These are phyloP conservation scores for Danio kyathit DNA, from an alignment of 2,797 vertebrate species.

Conservation along the genomic window DNA sequence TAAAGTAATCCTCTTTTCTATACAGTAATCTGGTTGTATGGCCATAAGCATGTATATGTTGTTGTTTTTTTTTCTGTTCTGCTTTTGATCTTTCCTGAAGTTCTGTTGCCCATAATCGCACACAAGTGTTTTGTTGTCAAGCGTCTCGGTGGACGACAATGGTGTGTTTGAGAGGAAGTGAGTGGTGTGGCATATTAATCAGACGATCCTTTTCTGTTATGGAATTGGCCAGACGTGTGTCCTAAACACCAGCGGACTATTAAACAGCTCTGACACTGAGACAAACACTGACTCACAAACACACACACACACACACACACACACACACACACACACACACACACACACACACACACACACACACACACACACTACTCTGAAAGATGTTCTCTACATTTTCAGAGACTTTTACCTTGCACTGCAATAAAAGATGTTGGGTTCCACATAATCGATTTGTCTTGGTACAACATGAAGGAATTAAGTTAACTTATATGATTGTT, in stretches of 20 bases:
- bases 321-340: constrained; percentile 24
- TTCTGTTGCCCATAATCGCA: constrained; percentile 51
- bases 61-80: background rate
- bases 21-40: too few species aligned
- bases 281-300: constrained; percentile 11
- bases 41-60: too few species aligned
- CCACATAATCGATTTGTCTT: too few species aligned
- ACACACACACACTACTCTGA: background rate
- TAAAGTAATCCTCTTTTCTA: too few species aligned
- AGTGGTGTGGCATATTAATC: constrained; percentile 77
- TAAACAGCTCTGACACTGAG: constrained; percentile 52
- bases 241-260: constrained; percentile 56
- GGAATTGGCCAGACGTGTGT: constrained; percentile 73
- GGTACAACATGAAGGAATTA: too few species aligned
- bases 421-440: too few species aligned
- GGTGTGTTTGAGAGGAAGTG: constrained; percentile 76
- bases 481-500: too few species aligned
- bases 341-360: background rate
- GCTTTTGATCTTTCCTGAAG: constrained; percentile 54
- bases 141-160: constrained; percentile 70
- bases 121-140: constrained; percentile 56
- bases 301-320: background rate
- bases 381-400: background rate
- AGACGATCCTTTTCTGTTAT: constrained; percentile 67
- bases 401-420: too few species aligned